Percentiles rank a stretch among this genome's conserved stretches.
phyloP scores from a whole-genome alignment of 2,888 invertebrate species.

The Watsonalla cultraria region DNA sequence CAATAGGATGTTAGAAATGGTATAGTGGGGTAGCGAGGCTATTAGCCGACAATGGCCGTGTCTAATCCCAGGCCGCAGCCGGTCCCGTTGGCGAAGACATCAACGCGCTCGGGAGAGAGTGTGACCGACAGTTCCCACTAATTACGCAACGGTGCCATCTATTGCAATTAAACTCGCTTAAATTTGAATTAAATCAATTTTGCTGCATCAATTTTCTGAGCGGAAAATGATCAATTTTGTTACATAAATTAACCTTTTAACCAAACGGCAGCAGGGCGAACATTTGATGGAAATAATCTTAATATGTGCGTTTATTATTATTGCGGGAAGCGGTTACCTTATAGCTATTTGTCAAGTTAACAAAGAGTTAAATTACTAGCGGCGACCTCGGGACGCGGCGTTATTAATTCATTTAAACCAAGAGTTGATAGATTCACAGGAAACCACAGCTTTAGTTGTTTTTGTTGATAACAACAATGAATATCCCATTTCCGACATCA shows the following conservation, averaged over 20 bases:
- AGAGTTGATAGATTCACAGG: conserved; percentile 14
- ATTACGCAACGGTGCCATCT: conserved; percentile 19
- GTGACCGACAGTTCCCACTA: conserved; percentile 3
- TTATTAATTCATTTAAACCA: conserved; percentile 4
- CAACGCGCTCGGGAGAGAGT: conserved; percentile 1
- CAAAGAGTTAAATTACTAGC: not conserved
- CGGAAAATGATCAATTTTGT: no score
- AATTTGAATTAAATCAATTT: not conserved
- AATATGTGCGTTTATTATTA: not conserved
- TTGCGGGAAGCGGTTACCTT: not conserved
- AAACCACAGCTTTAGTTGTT: conserved; percentile 9
- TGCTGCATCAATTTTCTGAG: not conserved
- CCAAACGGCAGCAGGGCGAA: no score
- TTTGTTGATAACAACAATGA: conserved; percentile 23
- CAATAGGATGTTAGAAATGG: no score
- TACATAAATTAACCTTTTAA: no score
- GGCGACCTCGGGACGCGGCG: no score
- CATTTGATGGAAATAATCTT: not conserved
- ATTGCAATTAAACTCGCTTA: conserved; percentile 1
- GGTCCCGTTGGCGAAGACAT: conserved; percentile 1
- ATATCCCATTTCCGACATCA: conserved; percentile 35
- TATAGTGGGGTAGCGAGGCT: not conserved
- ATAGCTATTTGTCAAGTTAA: not conserved
- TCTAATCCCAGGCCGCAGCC: not conserved
- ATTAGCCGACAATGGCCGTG: conserved; percentile 1